phyloP scores from a whole-genome alignment of 2,113 vertebrate species.

The Gymnobelideus leadbeateri region DNA sequence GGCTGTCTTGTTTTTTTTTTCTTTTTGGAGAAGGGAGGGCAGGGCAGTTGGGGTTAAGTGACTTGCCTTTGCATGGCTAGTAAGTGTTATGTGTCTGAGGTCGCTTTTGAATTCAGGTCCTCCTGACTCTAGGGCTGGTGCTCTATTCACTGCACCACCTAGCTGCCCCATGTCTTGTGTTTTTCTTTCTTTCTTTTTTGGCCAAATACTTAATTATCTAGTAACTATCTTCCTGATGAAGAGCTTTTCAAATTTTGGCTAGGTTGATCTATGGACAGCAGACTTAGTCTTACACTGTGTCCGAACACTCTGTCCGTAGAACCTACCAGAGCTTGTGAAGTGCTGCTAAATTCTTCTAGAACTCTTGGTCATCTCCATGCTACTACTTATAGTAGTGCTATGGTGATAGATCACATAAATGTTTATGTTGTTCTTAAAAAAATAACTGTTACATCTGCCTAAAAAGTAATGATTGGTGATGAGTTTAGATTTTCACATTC shows the following conservation, averaged over 20 bases:
- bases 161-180: not conserved
- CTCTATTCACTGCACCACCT: too few species aligned
- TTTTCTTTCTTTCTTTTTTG: not conserved
- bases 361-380: not conserved
- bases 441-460: not conserved
- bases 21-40: too few species aligned
- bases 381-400: not conserved
- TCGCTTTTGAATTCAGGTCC: too few species aligned
- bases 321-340: not conserved
- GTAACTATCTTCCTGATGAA: not conserved
- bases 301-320: too few species aligned
- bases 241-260: not conserved
- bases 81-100: too few species aligned
- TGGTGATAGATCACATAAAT: not conserved
- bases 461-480: slow-evolving; percentile 41
- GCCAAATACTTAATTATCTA: not conserved
- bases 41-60: too few species aligned
- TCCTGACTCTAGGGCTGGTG: too few species aligned
- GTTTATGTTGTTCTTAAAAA: slow-evolving; percentile 33
- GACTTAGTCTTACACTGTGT: not conserved
- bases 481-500: not conserved
- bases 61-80: too few species aligned
- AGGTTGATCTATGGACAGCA: not conserved
- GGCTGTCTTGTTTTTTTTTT: not conserved
- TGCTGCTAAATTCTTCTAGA: not conserved